Base-by-base conservation (phyloP, 2,113 vertebrate genomes). In the Trochalopteron elliotii region DNA sequence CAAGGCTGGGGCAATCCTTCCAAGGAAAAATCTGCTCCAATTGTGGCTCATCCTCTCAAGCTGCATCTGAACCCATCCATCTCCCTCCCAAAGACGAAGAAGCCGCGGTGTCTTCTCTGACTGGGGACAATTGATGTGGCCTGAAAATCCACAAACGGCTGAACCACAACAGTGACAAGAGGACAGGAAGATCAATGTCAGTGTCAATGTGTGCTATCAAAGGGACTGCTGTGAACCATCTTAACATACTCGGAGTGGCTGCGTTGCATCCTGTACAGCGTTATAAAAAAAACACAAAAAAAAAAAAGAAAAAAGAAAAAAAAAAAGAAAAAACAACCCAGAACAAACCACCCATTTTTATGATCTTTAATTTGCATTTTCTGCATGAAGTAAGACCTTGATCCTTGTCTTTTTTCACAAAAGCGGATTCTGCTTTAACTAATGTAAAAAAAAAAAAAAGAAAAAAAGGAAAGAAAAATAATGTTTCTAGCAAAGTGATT, bases 401-500 rank as follows among this genome's bases (percentile, higher is more conserved):
- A 94, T 94, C 84, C 89, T 90, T 84, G 94, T 95, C 95, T 97
- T 96, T 87, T 95, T 94, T 95, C 96, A 96, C 74, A 68, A 86
- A 95, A 97, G 93, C 95, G 92, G 89, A 83, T 93, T 92, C 95
- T 97, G 97, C 91, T 97, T 95, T 92, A 89, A 91, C 84, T 75
- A 61, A 96, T 97, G 93, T 97, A 86, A 92, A 83, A 81, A 33
- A 83, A 86, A 95, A 88, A 77, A 75, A 33, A 84, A 55, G 83
- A 55, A 94, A 81, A 70, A 94, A 80, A 60, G n/a, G 76, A 77
- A 86, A 79, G 68, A 89, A 97, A 97, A 96, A 96, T 95, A 96
- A 96, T 97, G 91, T 93, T 97, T 98, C 96, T 97, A 96, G 97
- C 94, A 97, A 97, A 89, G 86, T 68, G 89, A 87, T 95, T 96